These are phyloP conservation scores for Actinopyga echinites DNA, from an alignment of 53 echinoderm and acorn worm genomes.

Conservation along the genomic window DNA sequence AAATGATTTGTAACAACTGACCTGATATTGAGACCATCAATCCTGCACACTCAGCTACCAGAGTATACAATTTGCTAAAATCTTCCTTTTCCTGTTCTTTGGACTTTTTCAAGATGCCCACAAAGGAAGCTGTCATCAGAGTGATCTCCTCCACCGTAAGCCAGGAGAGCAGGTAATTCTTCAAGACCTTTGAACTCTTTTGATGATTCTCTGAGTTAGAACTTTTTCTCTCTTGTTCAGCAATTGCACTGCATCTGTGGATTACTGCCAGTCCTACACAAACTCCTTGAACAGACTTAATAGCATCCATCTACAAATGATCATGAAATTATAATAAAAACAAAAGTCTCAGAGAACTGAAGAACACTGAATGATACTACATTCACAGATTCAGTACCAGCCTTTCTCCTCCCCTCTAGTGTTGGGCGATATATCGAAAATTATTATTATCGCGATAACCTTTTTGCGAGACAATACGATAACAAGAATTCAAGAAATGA, in stretches of 20 bases:
- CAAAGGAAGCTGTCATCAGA: background rate
- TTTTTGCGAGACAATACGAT: too few species aligned
- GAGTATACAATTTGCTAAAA: constrained; percentile 6
- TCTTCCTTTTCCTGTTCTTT: background rate
- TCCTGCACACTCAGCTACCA: constrained; percentile 61
- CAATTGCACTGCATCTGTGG: constrained; percentile 29
- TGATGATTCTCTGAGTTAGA: background rate
- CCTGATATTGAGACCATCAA: constrained; percentile 71
- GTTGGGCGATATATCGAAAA: too few species aligned
- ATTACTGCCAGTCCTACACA: constrained; percentile 39
- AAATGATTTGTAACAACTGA: constrained; percentile 21
- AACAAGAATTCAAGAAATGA: too few species aligned
- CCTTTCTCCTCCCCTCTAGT: too few species aligned
- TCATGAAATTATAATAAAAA: too few species aligned
- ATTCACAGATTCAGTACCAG: too few species aligned
- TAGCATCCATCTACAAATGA: constrained; percentile 35
- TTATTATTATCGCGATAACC: too few species aligned
- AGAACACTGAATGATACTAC: too few species aligned
- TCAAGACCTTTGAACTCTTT: constrained; percentile 13
- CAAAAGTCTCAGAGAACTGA: too few species aligned
- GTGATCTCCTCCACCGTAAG: background rate
- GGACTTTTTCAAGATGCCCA: background rate
- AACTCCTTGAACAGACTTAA: constrained; percentile 47
- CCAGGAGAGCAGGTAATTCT: background rate
- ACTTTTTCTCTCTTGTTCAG: constrained; percentile 26